Percentiles rank a stretch among this genome's conserved stretches.
Evolutionary conservation across 2,888 invertebrate species (phyloP).

Genomic region (Galerucella pusilla): DNA sequence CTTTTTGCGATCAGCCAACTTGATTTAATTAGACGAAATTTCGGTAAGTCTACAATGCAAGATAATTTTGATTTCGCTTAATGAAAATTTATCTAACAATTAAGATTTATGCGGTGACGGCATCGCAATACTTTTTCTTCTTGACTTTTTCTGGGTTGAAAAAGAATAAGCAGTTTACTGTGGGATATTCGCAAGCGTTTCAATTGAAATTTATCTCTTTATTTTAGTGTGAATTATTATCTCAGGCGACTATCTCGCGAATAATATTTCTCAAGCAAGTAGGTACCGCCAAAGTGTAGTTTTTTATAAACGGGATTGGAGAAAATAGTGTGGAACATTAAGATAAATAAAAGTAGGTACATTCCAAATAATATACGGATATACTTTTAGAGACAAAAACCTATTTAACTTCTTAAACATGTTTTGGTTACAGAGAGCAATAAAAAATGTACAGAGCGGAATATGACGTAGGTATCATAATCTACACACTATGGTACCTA

Average conservation of each 20-base stretch:
- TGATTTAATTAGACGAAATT: conserved; percentile 25
- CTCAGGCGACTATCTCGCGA: not conserved
- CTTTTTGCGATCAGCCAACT: conserved; percentile 15
- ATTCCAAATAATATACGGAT: too few relatives aligned
- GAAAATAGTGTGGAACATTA: not conserved
- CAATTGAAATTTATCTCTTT: conserved; percentile 4
- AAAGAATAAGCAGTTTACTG: conserved; percentile 7
- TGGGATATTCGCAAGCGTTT: not conserved
- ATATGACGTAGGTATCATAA: too few relatives aligned
- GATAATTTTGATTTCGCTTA: not conserved
- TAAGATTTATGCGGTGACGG: conserved; percentile 11
- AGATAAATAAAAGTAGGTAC: too few relatives aligned
- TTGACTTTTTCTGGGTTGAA: not conserved
- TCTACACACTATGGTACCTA: too few relatives aligned
- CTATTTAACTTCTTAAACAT: too few relatives aligned
- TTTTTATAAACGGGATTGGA: not conserved
- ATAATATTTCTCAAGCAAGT: not conserved
- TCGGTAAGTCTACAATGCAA: conserved; percentile 8
- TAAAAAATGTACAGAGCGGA: too few relatives aligned
- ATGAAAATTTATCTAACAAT: not conserved
- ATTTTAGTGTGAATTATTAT: not conserved
- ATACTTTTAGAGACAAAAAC: too few relatives aligned
- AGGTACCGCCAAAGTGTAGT: not conserved
- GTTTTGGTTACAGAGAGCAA: too few relatives aligned
- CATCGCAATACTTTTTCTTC: not conserved